phyloP scores from a whole-genome alignment of 64 coral and sea anemone genomes.

The Porites australiensis region DNA sequence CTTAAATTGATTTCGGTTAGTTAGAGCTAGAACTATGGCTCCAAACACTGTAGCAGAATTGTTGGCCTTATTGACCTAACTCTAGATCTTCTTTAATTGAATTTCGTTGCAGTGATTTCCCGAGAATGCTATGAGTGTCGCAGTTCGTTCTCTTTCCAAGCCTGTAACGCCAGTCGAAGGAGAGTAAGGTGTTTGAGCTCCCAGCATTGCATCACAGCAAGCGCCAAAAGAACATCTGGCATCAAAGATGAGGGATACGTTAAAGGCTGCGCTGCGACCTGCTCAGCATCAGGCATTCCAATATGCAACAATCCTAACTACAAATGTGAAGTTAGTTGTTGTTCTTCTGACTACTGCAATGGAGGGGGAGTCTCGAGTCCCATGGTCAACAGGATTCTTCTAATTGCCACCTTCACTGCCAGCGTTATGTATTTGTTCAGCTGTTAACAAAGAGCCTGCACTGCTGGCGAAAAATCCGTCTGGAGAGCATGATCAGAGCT shows the following conservation, averaged over 20 bases:
- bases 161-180: background rate
- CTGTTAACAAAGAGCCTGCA: background rate
- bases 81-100: too few relatives aligned
- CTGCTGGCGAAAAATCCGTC: too few relatives aligned
- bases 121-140: background rate
- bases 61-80: too few relatives aligned
- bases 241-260: background rate
- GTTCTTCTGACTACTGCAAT: background rate
- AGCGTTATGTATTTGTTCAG: background rate
- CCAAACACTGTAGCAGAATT: too few relatives aligned
- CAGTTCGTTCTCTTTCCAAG: background rate
- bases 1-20: too few relatives aligned
- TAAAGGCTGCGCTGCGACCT: background rate
- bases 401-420: background rate
- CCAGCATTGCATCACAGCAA: background rate
- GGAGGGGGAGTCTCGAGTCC: background rate
- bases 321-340: background rate
- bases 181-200: background rate
- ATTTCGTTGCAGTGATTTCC: background rate
- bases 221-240: too few relatives aligned
- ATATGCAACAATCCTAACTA: background rate
- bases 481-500: too few relatives aligned
- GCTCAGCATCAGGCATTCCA: background rate
- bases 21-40: too few relatives aligned
- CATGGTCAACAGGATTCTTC: background rate